Evolutionary conservation across 2,888 invertebrate genomes (phyloP), one percentile per base, ranked within the genome.

Genomic region (Drosophila lutescens): DNA sequence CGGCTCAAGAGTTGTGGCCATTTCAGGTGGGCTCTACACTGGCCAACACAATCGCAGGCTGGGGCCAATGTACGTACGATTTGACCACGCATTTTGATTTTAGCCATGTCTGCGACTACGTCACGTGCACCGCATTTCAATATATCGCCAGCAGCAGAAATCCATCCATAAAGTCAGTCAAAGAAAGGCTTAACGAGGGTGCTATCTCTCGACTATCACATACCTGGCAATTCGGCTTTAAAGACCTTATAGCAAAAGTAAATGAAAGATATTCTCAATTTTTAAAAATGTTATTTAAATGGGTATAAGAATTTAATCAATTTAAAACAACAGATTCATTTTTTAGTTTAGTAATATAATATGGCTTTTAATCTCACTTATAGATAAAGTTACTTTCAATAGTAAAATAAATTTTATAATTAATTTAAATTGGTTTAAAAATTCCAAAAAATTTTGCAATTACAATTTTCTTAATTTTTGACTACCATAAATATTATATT

Each of bases 101-200:
- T 50, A 57, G 38, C 53, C 46, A 41, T 56, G 55, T 56, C 73
- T 73, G 67, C 54, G 73, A 58, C 73, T 71, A 66, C 60, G 69
- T 58, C 69, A 79, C 80, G 82, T 83, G 83, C 70, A 40, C 30
- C 55, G 83, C 80, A 85, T 85, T 82, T 80, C 40, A 78, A 82
- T 79, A 54, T 41, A 32, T 51, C 26, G 34, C 38, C 17, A 38
- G 20, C 12, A 12, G 32, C 9, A 13, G 32, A 62, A 47, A 23
- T 49, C 49, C 60, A 49, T 26, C 32, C 41, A 59, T 26, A 34
- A 53, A 46, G 15, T 20, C 44, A 46, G 7, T 20, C 30, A 26
- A 40, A 17, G 38, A 46, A 50, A 46, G 44, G 15, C 40, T 40
- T 53, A 26, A 20, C 38, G 54, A 30, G 46, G n/a, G 26, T 30